Conservation (phyloP, 2,113 vertebrate genomes). For the Petrocephalus microphthalmus region DNA sequence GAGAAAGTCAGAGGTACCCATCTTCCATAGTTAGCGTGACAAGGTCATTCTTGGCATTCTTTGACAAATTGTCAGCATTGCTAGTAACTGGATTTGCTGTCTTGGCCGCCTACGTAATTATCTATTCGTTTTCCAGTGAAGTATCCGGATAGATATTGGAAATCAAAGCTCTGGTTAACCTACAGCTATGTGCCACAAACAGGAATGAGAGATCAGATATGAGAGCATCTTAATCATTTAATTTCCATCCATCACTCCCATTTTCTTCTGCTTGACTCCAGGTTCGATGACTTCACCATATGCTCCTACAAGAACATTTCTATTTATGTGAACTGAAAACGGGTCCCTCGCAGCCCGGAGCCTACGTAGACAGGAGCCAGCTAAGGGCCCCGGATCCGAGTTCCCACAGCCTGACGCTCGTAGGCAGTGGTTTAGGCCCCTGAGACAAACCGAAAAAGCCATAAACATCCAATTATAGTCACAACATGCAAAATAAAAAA, state of each 20-base stretch:
- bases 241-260: background rate
- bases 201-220: background rate
- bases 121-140: background rate
- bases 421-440: conserved; percentile 15
- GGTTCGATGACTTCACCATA: background rate
- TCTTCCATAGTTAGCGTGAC: background rate
- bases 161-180: background rate
- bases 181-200: background rate
- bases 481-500: conserved; percentile 52
- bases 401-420: background rate
- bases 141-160: background rate
- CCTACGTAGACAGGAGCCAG: background rate
- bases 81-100: background rate
- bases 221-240: background rate
- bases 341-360: background rate
- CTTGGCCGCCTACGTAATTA: background rate
- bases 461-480: conserved; percentile 56
- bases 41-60: background rate
- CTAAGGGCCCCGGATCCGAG: background rate
- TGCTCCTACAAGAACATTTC: background rate
- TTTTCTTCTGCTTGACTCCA: background rate
- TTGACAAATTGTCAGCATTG: background rate
- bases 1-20: background rate
- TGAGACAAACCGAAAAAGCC: conserved; percentile 39
- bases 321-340: background rate